Evolutionary conservation across 2,888 invertebrate species (phyloP).

Genomic region (Molorchus minor): DNA sequence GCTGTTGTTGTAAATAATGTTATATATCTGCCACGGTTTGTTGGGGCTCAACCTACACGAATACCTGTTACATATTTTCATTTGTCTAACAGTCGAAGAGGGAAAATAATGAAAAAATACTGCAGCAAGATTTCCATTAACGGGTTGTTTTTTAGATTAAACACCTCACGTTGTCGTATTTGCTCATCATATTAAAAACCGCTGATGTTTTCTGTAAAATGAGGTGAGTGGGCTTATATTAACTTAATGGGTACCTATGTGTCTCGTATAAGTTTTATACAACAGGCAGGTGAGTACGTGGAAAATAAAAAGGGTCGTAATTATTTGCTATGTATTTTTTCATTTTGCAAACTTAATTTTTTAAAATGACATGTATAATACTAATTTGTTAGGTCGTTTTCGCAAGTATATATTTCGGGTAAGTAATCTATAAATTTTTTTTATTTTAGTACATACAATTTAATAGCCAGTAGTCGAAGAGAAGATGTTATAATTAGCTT

Average conservation of each 20-base stretch:
- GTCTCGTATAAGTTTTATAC: not conserved
- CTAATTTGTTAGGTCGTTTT: too few species aligned
- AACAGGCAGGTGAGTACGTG: not conserved
- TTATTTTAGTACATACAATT: too few species aligned
- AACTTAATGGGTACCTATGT: too few species aligned
- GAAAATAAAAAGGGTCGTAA: too few species aligned
- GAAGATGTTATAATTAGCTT: too few species aligned
- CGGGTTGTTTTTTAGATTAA: slow-evolving; percentile 23
- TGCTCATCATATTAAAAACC: slow-evolving; percentile 4
- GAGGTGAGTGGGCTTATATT: too few species aligned
- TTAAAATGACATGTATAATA: too few species aligned
- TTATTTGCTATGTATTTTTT: too few species aligned
- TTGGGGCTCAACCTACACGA: slow-evolving; percentile 34
- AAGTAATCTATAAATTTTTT: too few species aligned
- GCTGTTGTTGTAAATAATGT: slow-evolving; percentile 23
- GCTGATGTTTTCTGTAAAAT: slow-evolving; percentile 2
- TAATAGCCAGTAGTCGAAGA: too few species aligned
- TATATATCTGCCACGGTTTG: slow-evolving; percentile 34
- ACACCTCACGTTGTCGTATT: slow-evolving; percentile 16
- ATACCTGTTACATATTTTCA: slow-evolving; percentile 40
- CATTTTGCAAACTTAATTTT: too few species aligned
- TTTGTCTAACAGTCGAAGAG: slow-evolving; percentile 32
- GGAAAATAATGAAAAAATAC: slow-evolving; percentile 30
- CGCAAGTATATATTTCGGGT: too few species aligned
- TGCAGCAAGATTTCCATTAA: slow-evolving; percentile 23